Percentiles rank a stretch among this genome's conserved stretches.
Conservation (phyloP, 2,888 invertebrate genomes). For the Opisthograptis luteolata region DNA sequence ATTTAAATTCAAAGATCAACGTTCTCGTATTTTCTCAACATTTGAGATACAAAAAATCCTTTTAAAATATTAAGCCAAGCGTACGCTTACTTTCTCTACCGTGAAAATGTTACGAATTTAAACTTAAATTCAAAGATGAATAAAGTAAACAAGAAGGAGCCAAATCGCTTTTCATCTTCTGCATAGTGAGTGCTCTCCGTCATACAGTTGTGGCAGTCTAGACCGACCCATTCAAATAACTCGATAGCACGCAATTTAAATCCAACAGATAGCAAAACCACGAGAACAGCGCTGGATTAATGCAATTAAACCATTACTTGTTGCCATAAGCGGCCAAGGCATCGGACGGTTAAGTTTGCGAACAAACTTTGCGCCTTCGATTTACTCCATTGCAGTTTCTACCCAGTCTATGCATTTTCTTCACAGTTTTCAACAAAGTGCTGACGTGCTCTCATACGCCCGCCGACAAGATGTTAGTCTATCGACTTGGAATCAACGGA, state of each 20-base stretch:
- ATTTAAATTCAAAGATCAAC: too few relatives aligned
- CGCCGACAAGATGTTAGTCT: conserved; percentile 26
- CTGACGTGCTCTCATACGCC: conserved; percentile 36
- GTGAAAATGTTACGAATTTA: too few relatives aligned
- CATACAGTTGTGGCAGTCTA: background rate
- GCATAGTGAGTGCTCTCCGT: too few relatives aligned
- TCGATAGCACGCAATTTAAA: background rate
- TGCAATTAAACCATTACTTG: conserved; percentile 27
- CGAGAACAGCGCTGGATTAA: conserved; percentile 21
- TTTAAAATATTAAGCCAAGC: too few relatives aligned
- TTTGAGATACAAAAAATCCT: too few relatives aligned
- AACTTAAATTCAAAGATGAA: too few relatives aligned
- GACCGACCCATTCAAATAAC: background rate
- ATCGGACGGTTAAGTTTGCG: conserved; percentile 21
- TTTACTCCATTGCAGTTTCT: conserved; percentile 49
- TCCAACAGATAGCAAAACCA: background rate
- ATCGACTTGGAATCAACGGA: conserved; percentile 27
- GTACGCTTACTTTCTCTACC: too few relatives aligned
- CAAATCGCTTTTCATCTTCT: background rate
- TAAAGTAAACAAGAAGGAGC: background rate
- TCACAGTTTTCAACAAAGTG: conserved; percentile 41
- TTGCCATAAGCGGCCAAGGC: conserved; percentile 33
- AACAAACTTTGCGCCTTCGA: conserved; percentile 46
- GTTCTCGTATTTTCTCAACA: too few relatives aligned
- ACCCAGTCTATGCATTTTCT: conserved; percentile 38